Evolutionary conservation across 2,888 invertebrate species (phyloP).

Genomic region (Embidobia sp.): DNA sequence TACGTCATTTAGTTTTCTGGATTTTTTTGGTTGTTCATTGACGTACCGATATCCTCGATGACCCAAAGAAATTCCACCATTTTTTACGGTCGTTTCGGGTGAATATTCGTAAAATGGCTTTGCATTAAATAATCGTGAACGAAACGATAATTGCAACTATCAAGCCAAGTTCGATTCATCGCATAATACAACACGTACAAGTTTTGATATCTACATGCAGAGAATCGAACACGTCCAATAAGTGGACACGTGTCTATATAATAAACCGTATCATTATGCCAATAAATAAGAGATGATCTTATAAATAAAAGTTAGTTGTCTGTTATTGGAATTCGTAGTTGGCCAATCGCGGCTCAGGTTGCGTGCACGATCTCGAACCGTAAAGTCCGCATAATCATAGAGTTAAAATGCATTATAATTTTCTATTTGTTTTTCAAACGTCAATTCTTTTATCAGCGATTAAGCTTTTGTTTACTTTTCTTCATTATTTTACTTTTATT

Average conservation of each 20-base stretch:
- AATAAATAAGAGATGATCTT: conserved; percentile 54
- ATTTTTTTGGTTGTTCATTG: background rate
- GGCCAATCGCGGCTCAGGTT: conserved; percentile 20
- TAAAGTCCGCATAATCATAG: background rate
- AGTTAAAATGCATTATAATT: background rate
- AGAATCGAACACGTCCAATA: conserved; percentile 50
- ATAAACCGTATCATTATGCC: conserved; percentile 50
- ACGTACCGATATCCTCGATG: conserved; percentile 59
- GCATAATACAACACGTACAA: conserved; percentile 16
- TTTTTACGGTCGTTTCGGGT: background rate
- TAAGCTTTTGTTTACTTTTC: too few species aligned
- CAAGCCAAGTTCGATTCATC: conserved; percentile 40
- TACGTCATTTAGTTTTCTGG: background rate
- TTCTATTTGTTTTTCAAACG: background rate
- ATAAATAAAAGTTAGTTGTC: conserved; percentile 47
- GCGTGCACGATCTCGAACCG: background rate
- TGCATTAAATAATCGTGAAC: conserved; percentile 41
- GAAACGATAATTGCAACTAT: conserved; percentile 52
- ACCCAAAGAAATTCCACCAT: conserved; percentile 58
- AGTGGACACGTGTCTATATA: conserved; percentile 57
- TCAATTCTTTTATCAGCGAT: too few species aligned
- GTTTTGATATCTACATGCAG: conserved; percentile 28
- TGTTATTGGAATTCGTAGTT: conserved; percentile 36
- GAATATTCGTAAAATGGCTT: conserved; percentile 3
- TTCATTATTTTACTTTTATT: too few species aligned